Evolutionary conservation across 2,888 invertebrate genomes (phyloP), one percentile per base, ranked within the genome.

Genomic region (Conops quadrifasciatus): DNA sequence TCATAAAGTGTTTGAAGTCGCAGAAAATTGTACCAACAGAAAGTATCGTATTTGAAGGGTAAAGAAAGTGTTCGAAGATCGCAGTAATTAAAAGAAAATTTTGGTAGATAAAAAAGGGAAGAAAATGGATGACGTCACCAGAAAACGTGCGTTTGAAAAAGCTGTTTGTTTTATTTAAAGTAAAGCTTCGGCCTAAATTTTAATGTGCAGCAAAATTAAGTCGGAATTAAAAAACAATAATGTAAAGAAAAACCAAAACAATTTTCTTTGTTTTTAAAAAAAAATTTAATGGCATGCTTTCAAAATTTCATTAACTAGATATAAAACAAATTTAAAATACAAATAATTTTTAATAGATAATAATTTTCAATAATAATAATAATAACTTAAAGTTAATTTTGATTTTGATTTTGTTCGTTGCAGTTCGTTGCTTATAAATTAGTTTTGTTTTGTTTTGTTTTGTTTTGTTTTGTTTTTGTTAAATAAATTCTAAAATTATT

Each of bases 321-420:
- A 47, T 28, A 63, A 71, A 74, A 77, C 75, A 76, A 75, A 66
- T 63, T 63, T 62, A 19, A 21, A 28, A 73, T 58, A 24, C 11
- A 49, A 49, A 15, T 63, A 64, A 71, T 71, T 68, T 74, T 69
- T 70, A 49, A 24, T 2, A 36, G 4, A 7, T 36, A 72, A 69
- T 64, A 69, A 58, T 51, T 36, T 30, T 62, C n/a, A 66, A 59
- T 73, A 69, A 71, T 65, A 19, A 15, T 28, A 51, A 56, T 16
- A 65, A 62, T 77, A 84, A 84, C 84, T 85, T 84, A 85, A 80
- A 83, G 79, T 82, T 85, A 82, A 79, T 85, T 84, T 84, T 85
- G 85, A 84, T 84, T 82, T 58, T 36, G 9, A 73, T 75, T 63
- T 28, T 13, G 66, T 21, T 58, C n/a, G n/a, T n/a, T 62, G 66